These are phyloP conservation scores for Scolopax bukidnonensis DNA, from an alignment of 2,797 vertebrate species.

Conservation along the genomic window DNA sequence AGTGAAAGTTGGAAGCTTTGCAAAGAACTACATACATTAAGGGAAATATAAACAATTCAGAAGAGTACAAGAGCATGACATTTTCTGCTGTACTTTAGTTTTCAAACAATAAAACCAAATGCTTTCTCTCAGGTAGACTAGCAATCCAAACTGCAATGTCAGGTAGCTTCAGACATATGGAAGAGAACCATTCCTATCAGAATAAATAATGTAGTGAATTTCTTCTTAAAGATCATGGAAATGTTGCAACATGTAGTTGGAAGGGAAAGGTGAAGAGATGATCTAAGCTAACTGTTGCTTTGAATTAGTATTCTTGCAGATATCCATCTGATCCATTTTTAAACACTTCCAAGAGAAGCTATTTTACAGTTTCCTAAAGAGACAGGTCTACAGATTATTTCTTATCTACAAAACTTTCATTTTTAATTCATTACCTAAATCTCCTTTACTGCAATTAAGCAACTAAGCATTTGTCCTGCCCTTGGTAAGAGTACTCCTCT, in stretches of 20 bases:
- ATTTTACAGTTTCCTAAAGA: not conserved
- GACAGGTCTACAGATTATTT: not conserved
- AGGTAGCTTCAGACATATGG: not conserved
- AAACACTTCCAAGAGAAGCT: not conserved
- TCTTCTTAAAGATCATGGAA: not conserved
- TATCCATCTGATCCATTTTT: conserved; percentile 8
- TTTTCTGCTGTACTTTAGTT: not conserved
- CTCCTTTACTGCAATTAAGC: not conserved
- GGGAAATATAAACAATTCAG: not conserved
- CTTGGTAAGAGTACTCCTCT: not conserved
- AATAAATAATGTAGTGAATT: conserved; percentile 11
- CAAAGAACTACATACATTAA: not conserved
- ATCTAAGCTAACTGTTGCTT: not conserved
- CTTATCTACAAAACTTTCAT: not conserved
- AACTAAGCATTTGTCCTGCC: not conserved
- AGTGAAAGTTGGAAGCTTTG: not conserved
- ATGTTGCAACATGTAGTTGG: not conserved
- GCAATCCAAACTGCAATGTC: not conserved
- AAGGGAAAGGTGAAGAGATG: not conserved
- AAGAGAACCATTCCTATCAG: not conserved
- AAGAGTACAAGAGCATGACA: not conserved
- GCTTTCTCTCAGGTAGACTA: not conserved
- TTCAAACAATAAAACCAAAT: not conserved
- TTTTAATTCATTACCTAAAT: not conserved
- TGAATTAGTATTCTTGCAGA: not conserved